These are phyloP conservation scores for Camelus dromedarius DNA, from an alignment of 2,113 vertebrate genomes.

Conservation along the genomic window DNA sequence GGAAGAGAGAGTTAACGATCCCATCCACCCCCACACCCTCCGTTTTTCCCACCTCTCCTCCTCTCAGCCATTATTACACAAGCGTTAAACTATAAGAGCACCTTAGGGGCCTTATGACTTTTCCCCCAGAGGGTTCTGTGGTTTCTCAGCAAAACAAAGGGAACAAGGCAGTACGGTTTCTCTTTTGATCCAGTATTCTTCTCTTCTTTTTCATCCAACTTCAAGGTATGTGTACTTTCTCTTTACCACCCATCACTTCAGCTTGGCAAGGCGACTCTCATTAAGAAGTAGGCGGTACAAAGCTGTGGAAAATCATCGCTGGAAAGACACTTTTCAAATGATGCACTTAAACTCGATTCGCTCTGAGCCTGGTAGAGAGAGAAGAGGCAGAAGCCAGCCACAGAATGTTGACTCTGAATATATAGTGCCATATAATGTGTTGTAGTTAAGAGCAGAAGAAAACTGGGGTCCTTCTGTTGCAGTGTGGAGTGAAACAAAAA, in stretches of 20 bases:
- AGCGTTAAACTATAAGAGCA: constrained; percentile 49
- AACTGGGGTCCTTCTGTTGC: background rate
- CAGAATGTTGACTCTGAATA: background rate
- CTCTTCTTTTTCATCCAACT: constrained; percentile 39
- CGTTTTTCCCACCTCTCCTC: background rate
- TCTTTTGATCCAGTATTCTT: constrained; percentile 39
- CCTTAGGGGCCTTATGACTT: constrained; percentile 18
- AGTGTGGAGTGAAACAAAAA: background rate
- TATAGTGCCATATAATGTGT: background rate
- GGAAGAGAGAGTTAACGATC: background rate
- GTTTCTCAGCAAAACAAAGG: constrained; percentile 78
- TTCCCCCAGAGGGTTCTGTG: constrained; percentile 65
- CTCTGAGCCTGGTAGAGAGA: background rate
- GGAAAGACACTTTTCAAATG: background rate
- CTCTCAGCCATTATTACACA: constrained; percentile 22
- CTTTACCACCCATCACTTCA: background rate
- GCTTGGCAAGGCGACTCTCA: background rate
- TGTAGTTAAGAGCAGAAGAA: background rate
- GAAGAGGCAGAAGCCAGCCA: background rate
- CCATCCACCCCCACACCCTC: too few relatives aligned
- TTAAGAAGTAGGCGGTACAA: background rate
- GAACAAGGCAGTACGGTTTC: constrained; percentile 55
- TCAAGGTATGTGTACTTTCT: constrained; percentile 71
- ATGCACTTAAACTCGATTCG: background rate
- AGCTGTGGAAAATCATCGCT: background rate